These are phyloP conservation scores for Parnassius mnemosyne DNA, from an alignment of 2,888 invertebrate species.

Conservation along the genomic window DNA sequence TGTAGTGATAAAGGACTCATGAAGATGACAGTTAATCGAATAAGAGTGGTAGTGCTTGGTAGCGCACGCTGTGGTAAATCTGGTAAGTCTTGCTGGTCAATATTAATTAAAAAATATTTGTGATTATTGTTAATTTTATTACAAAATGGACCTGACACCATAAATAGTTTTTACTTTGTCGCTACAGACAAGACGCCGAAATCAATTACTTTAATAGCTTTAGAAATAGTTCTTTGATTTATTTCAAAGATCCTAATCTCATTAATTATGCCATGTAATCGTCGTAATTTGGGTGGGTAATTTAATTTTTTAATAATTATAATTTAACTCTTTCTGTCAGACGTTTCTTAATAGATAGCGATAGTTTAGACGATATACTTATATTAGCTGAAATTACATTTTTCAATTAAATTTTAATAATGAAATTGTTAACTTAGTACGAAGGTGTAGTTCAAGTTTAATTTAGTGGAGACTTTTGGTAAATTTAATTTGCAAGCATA, in stretches of 20 bases:
- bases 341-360: too few relatives aligned
- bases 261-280: conserved; percentile 35
- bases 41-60: conserved; percentile 88
- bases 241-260: conserved; percentile 49
- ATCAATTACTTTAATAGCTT: conserved; percentile 67
- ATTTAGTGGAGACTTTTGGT: too few relatives aligned
- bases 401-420: too few relatives aligned
- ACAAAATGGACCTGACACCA: neutral
- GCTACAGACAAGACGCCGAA: conserved; percentile 44
- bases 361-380: too few relatives aligned
- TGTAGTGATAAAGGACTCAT: conserved; percentile 57
- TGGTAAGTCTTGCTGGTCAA: conserved; percentile 75
- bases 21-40: conserved; percentile 89
- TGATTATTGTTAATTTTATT: neutral
- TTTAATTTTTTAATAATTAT: too few relatives aligned
- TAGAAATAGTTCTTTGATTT: conserved; percentile 57
- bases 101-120: neutral
- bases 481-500: too few relatives aligned
- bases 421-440: too few relatives aligned
- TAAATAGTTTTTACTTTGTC: conserved; percentile 18
- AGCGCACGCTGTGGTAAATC: conserved; percentile 88
- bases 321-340: conserved; percentile 38
- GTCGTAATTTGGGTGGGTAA: conserved; percentile 58
- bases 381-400: too few relatives aligned
- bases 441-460: too few relatives aligned